Evolutionary conservation across 1,140 invertebrate species (phyloP).

Genomic region (Octopus sinensis): DNA sequence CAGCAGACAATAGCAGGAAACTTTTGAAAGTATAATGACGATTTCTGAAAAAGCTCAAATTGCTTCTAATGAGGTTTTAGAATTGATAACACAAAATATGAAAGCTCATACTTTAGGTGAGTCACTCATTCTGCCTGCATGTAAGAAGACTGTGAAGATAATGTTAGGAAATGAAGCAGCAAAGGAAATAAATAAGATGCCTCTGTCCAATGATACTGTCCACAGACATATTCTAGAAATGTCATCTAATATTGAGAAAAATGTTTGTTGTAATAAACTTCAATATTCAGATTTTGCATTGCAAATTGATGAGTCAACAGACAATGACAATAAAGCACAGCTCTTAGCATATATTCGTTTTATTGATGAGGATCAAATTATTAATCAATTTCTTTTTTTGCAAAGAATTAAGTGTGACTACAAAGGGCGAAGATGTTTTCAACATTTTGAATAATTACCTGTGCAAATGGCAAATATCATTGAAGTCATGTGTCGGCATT

Average conservation of each 20-base stretch:
- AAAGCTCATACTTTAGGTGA: background rate
- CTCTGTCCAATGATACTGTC: background rate
- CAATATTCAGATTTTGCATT: background rate
- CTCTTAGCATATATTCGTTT: background rate
- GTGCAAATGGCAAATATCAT: background rate
- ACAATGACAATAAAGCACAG: background rate
- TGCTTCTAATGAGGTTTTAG: background rate
- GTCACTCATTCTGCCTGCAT: constrained; percentile 5
- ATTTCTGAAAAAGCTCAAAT: background rate
- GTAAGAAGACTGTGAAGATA: background rate
- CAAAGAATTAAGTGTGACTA: background rate
- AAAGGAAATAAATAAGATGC: background rate
- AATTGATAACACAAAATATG: background rate
- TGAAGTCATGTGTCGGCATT: background rate
- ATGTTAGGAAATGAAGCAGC: background rate
- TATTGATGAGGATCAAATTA: background rate
- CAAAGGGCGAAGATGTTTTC: background rate
- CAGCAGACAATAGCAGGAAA: background rate
- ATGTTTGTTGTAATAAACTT: background rate
- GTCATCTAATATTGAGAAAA: background rate
- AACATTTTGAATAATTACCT: background rate
- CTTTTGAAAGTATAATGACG: background rate
- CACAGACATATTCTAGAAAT: background rate
- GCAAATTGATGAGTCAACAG: constrained; percentile 3
- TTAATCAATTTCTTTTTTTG: constrained; percentile 2